Evolutionary conservation across 1,140 invertebrate species (phyloP), one percentile per base, ranked within the genome.

Genomic region (Pseudomyrmex concolor): DNA sequence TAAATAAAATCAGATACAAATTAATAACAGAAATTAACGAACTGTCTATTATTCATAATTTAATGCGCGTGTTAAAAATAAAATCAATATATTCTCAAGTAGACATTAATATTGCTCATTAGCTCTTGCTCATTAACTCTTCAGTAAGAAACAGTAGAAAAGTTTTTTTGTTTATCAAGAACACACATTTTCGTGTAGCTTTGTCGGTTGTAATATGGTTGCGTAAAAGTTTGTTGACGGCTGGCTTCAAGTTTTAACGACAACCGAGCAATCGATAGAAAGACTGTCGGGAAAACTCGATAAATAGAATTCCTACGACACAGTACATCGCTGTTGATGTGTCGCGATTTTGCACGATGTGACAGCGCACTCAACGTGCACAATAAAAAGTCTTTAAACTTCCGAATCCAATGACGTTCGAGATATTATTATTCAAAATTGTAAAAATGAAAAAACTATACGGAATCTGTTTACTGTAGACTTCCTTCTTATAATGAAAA

Each of bases 331-430:
- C 12, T 15, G 60, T 34, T 34, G 34, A 34, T 34, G 34, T 19
- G 54, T 12, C 55, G 15, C 22, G 48, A 67, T 67, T 77, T 77
- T 17, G 34, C 34, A 55, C 25, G 1, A n/a, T 13, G n/a, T 77
- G 62, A 34, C 62, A 66, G 60, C 22, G 25, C 63, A 66, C 62
- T 77, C 2, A 9, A 12, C 50, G 62, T 15, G 62, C 15, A 67
- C 73, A 66, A 66, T 66, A n/a, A 54, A 25, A 66, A 17, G 62
- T 48, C 64, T 77, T 77, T 77, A 77, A 77, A 67, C 62, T 77
- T 77, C 67, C 73, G 62, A 25, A 51, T 67, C 54, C 73, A 77
- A 77, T 77, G 62, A 77, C 13, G 73, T 50, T 77, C 73, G 48
- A 51, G 17, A 34, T 34, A 34, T 34, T 62, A 45, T 13, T 43